Base-by-base conservation (phyloP, 2,888 invertebrate species). In the Hymenopus coronatus region DNA sequence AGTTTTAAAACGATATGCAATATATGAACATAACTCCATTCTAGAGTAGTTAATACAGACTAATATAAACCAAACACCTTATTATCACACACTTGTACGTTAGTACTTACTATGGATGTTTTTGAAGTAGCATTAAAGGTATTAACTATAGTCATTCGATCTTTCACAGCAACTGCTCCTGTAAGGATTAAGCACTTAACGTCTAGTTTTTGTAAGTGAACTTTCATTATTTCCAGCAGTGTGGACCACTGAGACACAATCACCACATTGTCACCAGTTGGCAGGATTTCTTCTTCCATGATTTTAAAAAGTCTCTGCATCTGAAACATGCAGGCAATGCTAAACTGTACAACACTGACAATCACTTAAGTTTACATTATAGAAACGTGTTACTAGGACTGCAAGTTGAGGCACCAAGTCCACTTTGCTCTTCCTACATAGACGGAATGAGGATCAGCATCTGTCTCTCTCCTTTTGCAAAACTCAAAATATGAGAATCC, bases 171-270 rank as follows among this genome's bases (percentile, higher is more conserved):
- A 89, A 98, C 96, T 88, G 91, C 92, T 0, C 99, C 99, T 92
- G 96, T 96, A 20, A 99, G 96, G 2, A 95, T 95, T 0, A 95
- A 95, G 91, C 95, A 95, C 33, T 93, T 92, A 9, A 97, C 93
- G 0, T 94, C 92, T 27, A 93, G 92, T 4, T 92, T 91, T 28
- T 92, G 91, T 86, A 99, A 94, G 92, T 97, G 96, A 0, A 92
- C 91, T 81, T 95, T 95, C 14, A 99, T 94, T 83, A 99, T 94
- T 0, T 96, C 93, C 12, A 99, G 94, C 91, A 98, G 96, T 0
- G 96, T 95, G 0, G 97, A 97, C 99, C 99, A 99, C 92, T 99
- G 99, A 0, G 98, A 99, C 0, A 99, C 98, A 8, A 99, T 95
- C 9, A 98, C 96, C 0, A 96, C 95, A 92, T 98, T 98, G 90